These are phyloP conservation scores for Zaprionus ghesquierei DNA, from an alignment of 1,140 invertebrate genomes.

Conservation along the genomic window DNA sequence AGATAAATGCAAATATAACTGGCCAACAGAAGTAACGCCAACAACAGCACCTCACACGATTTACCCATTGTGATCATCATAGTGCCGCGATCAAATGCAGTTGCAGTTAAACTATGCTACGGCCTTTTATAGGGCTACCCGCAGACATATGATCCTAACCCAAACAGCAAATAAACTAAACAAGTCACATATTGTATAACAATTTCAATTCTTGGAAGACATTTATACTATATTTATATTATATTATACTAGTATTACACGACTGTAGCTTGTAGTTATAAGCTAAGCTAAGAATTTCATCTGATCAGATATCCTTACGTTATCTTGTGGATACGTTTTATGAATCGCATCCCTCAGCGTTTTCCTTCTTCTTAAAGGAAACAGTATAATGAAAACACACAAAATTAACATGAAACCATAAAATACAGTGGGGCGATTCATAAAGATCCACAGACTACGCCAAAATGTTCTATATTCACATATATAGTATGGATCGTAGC, in stretches of 20 bases:
- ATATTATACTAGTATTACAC: no score
- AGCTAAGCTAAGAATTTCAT: no score
- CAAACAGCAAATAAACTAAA: no score
- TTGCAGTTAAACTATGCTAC: not conserved
- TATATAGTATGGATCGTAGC: conserved; percentile 43
- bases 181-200: no score
- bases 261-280: no score
- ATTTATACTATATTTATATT: no score
- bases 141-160: not conserved
- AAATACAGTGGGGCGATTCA: not conserved
- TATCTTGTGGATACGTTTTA: no score
- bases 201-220: no score
- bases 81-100: not conserved
- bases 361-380: not conserved
- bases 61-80: conserved; percentile 27
- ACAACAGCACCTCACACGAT: conserved; percentile 19
- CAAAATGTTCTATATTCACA: conserved; percentile 21
- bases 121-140: conserved; percentile 6
- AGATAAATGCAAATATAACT: conserved; percentile 38
- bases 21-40: conserved; percentile 27
- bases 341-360: not conserved
- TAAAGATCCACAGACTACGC: not conserved
- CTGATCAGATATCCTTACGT: no score
- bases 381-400: not conserved
- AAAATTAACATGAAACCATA: not conserved